Conservation (phyloP, 2,797 vertebrate species). For the Gymnoscopelus microlampas region DNA sequence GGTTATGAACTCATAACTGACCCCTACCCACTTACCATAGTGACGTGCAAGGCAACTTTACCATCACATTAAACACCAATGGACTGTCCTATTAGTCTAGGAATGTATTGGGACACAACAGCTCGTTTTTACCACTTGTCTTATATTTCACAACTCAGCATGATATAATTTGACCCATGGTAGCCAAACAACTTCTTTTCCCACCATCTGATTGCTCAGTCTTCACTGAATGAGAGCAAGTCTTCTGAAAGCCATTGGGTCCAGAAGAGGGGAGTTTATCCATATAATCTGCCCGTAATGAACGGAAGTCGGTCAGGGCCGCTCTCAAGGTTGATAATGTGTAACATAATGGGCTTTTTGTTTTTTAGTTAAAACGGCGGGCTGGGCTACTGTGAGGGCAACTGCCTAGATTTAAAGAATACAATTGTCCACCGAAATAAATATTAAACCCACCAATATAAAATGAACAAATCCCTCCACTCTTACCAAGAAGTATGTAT, state of each 20-base stretch:
- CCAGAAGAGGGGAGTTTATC: slow-evolving; percentile 5
- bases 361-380: neutral
- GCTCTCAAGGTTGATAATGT: slow-evolving; percentile 15
- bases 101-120: neutral
- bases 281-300: slow-evolving; percentile 19
- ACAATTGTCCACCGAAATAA: too few relatives aligned
- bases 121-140: neutral
- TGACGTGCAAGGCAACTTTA: neutral
- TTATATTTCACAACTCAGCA: neutral
- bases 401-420: too few relatives aligned
- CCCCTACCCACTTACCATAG: too few relatives aligned
- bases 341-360: slow-evolving; percentile 16
- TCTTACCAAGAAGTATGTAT: too few relatives aligned
- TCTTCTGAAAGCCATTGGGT: neutral
- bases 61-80: neutral
- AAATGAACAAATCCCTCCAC: too few relatives aligned
- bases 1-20: too few relatives aligned
- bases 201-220: neutral
- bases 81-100: neutral
- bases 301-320: slow-evolving; percentile 13
- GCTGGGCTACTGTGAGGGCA: too few relatives aligned
- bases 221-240: neutral
- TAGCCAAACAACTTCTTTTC: neutral
- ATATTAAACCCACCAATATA: too few relatives aligned
- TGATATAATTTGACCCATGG: neutral